These are phyloP conservation scores for Panulirus ornatus DNA, from an alignment of 1,140 invertebrate species.

Conservation along the genomic window DNA sequence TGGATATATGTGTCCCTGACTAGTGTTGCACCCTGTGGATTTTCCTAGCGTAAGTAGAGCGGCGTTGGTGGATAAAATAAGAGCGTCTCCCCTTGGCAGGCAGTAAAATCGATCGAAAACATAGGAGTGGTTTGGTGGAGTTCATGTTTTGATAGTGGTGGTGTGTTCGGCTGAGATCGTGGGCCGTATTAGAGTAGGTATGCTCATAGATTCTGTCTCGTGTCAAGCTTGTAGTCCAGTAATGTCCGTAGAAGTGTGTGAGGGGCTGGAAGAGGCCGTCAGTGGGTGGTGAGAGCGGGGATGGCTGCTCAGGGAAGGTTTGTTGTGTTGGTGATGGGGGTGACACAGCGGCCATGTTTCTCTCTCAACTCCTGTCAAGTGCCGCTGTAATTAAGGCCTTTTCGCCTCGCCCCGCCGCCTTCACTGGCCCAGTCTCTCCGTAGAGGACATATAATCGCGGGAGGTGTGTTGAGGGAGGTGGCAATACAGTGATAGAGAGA, in stretches of 20 bases:
- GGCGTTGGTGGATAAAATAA: slow-evolving; percentile 24
- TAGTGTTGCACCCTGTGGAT: slow-evolving; percentile 60
- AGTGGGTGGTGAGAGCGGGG: background rate
- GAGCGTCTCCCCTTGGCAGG: slow-evolving; percentile 34
- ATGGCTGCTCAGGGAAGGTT: background rate
- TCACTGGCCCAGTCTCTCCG: background rate
- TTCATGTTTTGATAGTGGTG: slow-evolving; percentile 69
- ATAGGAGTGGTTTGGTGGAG: slow-evolving; percentile 61
- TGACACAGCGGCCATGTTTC: slow-evolving; percentile 63
- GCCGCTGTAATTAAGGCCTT: slow-evolving; percentile 41
- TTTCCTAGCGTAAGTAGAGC: slow-evolving; percentile 64
- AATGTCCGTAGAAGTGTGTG: slow-evolving; percentile 13
- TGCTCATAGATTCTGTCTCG: background rate
- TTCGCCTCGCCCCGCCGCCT: background rate
- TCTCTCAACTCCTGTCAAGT: slow-evolving; percentile 46
- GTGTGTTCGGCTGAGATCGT: slow-evolving; percentile 60
- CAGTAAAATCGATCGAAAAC: slow-evolving; percentile 50
- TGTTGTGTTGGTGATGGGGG: slow-evolving; percentile 14
- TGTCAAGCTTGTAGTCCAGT: background rate
- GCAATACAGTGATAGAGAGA: background rate
- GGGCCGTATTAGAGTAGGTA: slow-evolving; percentile 72
- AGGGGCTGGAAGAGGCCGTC: background rate
- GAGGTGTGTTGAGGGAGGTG: slow-evolving; percentile 22
- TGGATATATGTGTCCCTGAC: slow-evolving; percentile 69
- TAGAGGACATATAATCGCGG: slow-evolving; percentile 25